phyloP scores from a whole-genome alignment of 23 tunicate genomes.

The Botrylloides violaceus region DNA sequence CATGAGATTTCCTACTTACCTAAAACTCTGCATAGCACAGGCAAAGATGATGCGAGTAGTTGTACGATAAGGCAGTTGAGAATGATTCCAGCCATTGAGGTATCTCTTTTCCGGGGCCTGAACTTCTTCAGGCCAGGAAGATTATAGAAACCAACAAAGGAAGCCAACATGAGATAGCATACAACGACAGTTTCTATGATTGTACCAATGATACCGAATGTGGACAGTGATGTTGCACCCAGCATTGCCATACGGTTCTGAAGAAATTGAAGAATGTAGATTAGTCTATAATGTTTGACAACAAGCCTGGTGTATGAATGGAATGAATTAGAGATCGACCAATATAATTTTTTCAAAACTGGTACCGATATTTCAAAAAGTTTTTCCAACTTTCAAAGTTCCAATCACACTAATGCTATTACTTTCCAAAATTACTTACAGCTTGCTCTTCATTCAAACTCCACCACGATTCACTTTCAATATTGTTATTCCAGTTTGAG shows the following conservation, averaged over 20 bases:
- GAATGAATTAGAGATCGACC: too few species aligned
- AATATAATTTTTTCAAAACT: too few species aligned
- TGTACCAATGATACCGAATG: slow-evolving; percentile 81
- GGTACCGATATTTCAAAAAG: too few species aligned
- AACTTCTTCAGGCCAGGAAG: slow-evolving; percentile 49
- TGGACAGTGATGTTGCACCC: slow-evolving; percentile 76
- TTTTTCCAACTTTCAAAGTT: too few species aligned
- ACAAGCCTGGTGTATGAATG: too few species aligned
- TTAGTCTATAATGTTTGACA: not conserved
- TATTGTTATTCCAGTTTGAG: not conserved
- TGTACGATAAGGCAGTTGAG: slow-evolving; percentile 66
- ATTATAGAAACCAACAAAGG: slow-evolving; percentile 69
- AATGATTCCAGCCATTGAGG: slow-evolving; percentile 75
- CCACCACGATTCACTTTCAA: not conserved
- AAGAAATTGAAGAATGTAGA: not conserved
- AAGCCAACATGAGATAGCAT: slow-evolving; percentile 49
- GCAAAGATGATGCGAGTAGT: slow-evolving; percentile 59
- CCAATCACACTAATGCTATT: too few species aligned
- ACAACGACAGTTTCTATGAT: slow-evolving; percentile 55
- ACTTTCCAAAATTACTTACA: not conserved
- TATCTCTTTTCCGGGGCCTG: slow-evolving; percentile 40
- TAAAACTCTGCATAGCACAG: slow-evolving; percentile 70
- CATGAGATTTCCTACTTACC: too few species aligned
- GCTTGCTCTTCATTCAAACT: not conserved
- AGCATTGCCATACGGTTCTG: slow-evolving; percentile 27